These are phyloP conservation scores for Saguinus midas DNA, from an alignment of 2,113 vertebrate genomes.

Conservation along the genomic window DNA sequence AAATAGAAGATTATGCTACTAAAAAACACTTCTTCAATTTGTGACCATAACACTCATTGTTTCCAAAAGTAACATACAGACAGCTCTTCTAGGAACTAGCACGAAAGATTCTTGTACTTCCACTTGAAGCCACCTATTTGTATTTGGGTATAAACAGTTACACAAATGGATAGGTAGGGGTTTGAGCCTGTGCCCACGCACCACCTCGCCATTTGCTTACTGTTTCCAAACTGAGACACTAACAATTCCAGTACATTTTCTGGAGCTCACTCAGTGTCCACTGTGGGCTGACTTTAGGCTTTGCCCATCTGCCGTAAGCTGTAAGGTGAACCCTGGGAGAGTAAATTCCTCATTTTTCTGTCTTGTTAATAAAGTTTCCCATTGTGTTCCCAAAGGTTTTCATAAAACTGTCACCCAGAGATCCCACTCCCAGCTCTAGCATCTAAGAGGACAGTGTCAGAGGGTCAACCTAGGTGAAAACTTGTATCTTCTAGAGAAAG, in stretches of 20 bases:
- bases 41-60: neutral
- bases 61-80: neutral
- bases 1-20: neutral
- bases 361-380: neutral
- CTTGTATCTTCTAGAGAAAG: neutral
- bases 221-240: neutral
- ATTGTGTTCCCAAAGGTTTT: neutral
- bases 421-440: neutral
- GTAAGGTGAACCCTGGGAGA: fast-evolving
- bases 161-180: neutral
- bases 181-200: too few relatives aligned
- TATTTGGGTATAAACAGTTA: neutral
- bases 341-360: neutral
- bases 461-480: neutral
- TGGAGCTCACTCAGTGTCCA: neutral
- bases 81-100: neutral
- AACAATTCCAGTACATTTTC: neutral
- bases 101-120: neutral
- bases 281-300: neutral
- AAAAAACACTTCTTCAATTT: neutral
- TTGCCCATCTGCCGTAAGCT: neutral
- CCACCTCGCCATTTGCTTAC: neutral
- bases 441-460: neutral
- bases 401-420: neutral
- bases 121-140: neutral